Base-by-base conservation (phyloP, 2,888 invertebrate species). In the Chrysolina haemoptera region DNA sequence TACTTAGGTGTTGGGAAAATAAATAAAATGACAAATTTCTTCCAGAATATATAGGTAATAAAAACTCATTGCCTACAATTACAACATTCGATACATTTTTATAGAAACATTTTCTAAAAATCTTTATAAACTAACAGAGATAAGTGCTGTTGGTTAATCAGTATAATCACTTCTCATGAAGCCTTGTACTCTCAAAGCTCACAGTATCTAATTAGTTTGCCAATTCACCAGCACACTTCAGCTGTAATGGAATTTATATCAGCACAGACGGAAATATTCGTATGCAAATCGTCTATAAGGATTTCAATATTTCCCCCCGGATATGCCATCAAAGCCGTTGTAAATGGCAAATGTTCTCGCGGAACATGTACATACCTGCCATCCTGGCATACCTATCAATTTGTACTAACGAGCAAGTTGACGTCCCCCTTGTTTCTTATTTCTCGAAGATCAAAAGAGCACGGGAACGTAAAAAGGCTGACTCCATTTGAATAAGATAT, bases 371-470 rank as follows among this genome's bases (percentile, higher is more conserved):
- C 35, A 46, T 71, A 71, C 68, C 76, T 74, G 72, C 74, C 74
- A 76, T 70, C 68, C 72, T 20, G 68, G 64, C 71, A 63, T 62
- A 71, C 75, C 72, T 72, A 77, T 77, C 77, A 75, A 76, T 77
- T 75, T 71, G 70, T 70, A 70, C 71, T 77, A 77, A 77, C 77
- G 73, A 77, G 77, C 73, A 66, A 77, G 71, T 75, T 75, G 74
- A 76, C 71, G 72, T 76, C 70, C 74, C 74, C 53, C 65, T 70
- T 48, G 70, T 74, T 67, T 66, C 59, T 46, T 63, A 53, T 73
- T 73, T 65, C 73, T 65, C 46, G 40, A 66, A 74, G 70, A 71
- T 74, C 68, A 74, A 74, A 74, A 74, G 74, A 71, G 64, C 64
- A 68, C 46, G 59, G 46, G 71, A 71, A 63, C 55, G 68, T 53